These are phyloP conservation scores for Xenops minutus DNA, from an alignment of 2,797 vertebrate species.

Conservation along the genomic window DNA sequence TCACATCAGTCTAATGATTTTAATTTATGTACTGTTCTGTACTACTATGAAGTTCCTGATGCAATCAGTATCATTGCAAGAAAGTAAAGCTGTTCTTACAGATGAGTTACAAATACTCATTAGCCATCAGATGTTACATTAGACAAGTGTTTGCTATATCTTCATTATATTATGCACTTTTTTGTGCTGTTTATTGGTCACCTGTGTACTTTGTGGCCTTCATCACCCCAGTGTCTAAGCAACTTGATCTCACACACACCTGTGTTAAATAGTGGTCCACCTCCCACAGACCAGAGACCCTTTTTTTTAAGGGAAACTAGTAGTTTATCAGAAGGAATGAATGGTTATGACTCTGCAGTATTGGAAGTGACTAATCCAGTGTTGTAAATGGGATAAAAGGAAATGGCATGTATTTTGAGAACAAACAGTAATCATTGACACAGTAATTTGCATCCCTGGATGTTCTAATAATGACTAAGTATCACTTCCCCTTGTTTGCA, in stretches of 20 bases:
- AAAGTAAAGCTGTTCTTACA: slow-evolving; percentile 57
- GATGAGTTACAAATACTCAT: slow-evolving; percentile 59
- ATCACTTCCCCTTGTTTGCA: slow-evolving; percentile 62
- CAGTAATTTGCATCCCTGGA: slow-evolving; percentile 64
- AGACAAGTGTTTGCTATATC: slow-evolving; percentile 14
- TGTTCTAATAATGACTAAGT: slow-evolving; percentile 66
- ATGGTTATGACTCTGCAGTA: slow-evolving; percentile 49
- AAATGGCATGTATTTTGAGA: slow-evolving; percentile 64
- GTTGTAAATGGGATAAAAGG: slow-evolving; percentile 61
- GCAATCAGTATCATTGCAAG: slow-evolving; percentile 58
- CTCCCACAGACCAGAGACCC: not conserved
- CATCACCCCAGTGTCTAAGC: not conserved
- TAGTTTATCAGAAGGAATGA: slow-evolving; percentile 38
- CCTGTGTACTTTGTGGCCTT: not conserved
- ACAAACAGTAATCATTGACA: slow-evolving; percentile 69
- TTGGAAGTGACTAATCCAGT: slow-evolving; percentile 65
- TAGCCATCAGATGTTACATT: slow-evolving; percentile 51
- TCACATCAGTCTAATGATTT: slow-evolving; percentile 42
- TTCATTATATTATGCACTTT: not conserved
- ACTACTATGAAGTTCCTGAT: slow-evolving; percentile 49
- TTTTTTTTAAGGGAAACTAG: slow-evolving; percentile 11
- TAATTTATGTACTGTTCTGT: slow-evolving; percentile 63
- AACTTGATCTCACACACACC: not conserved
- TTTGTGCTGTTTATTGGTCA: slow-evolving; percentile 15
- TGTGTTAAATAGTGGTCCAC: not conserved